Base-by-base conservation (phyloP, 2,797 vertebrate genomes). In the Pristis pectinata region DNA sequence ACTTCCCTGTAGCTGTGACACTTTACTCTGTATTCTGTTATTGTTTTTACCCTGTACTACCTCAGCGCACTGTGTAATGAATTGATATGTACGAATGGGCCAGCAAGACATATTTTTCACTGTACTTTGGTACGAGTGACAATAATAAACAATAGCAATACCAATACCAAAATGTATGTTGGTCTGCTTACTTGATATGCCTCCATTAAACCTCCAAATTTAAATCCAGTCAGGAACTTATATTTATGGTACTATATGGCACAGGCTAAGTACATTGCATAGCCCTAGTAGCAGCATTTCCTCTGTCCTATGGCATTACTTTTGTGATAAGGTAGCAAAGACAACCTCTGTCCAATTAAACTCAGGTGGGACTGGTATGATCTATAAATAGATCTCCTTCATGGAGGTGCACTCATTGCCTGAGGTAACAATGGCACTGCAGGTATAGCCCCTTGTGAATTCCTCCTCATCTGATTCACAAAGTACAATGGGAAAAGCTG, bases 351-450 rank as follows among this genome's bases (percentile, higher is more conserved):
- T 89, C 56, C 30, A 30, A 61, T 15, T 72, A 91, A 91, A 91
- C 22, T 10, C 59, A 64, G n/a, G 17, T 64, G 87, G n/a, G 59
- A 91, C 9, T 41, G 59, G 87, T 37, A 37, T 64, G 34, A 37
- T 67, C n/a, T 91, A 91, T 64, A 91, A 91, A 91, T 91, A 64
- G 87, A 87, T 41, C 87, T 91, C 59, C 87, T 67, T 91, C 17
- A 37, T 24, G 10, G 87, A 15, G 64, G 87, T 67, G 34, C 61
- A 67, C 30, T n/a, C 53, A 89, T 5, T 41, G 34, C 87, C 87
- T 41, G 17, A 67, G 87, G 87, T 91, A 91, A 37, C 34, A 67
- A 37, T 64, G 59, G 59, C n/a, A 64, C 59, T 91, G 87, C n/a
- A 67, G 59, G 87, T 67, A 24, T 37, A 64, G n/a, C 61, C 83